Evolutionary conservation across 2,888 invertebrate species (phyloP), one percentile per base, ranked within the genome.

Genomic region (Apodemia hepburni): DNA sequence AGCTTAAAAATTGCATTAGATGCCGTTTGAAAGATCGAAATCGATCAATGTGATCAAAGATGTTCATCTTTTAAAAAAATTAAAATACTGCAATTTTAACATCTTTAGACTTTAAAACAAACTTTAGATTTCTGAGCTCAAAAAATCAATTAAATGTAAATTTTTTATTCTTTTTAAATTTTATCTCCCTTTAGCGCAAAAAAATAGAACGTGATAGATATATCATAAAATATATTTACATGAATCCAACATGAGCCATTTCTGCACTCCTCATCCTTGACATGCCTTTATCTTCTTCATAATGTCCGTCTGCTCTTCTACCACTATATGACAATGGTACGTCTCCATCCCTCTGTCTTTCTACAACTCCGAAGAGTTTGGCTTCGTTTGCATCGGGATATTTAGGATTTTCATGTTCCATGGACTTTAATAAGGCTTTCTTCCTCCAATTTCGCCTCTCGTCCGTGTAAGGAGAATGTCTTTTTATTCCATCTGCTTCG

Each of bases 401-500:
- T 65, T 81, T 77, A 15, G 75, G 74, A 45, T 69, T 73, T 15
- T 84, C 81, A 15, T 70, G 62, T 6, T 88, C 85, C 11, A 68
- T 59, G 3, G 81, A 70, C 66, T 83, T 83, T 51, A 77, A 62
- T 49, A 88, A 67, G 3, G 79, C 75, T 67, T 87, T 87, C 67
- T 86, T 86, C 66, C 88, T 82, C 85, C 85, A 88, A 66, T 81
- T 85, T 49, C 86, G 77, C 66, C 87, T 76, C 47, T 89, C 88
- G 3, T 87, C 85, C 60, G 54, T 57, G 54, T 81, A 69, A 47
- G 82, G 68, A 2, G 79, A 74, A 66, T 85, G 85, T 62, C 83
- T 79, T 69, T 83, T 86, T 59, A 70, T 80, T 38, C 71, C 75
- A 18, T 87, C 84, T 11, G 73, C 61, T 54, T 90, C 88, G 2